Base-by-base conservation (phyloP, 2,888 invertebrate species). In the Tholera decimalis region DNA sequence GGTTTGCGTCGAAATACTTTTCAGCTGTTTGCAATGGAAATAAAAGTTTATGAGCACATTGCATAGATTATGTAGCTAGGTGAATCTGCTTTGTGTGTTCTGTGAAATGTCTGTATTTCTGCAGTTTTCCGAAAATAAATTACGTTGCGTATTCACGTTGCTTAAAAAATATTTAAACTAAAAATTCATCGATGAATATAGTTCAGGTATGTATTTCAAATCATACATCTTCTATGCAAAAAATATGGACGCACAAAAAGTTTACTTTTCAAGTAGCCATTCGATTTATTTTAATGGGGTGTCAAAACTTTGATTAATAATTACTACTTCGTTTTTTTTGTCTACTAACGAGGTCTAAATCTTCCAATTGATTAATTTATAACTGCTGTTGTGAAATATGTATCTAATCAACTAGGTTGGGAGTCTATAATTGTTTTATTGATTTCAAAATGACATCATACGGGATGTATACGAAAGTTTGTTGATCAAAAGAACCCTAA, bases 1-100 rank as follows among this genome's bases (percentile, higher is more conserved):
- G 83, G 84, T 89, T 88, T 85, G 83, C 82, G 81, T 79, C 22
- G 75, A 83, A 86, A 84, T 79, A 86, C 74, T 84, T 86, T 86
- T 80, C 83, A 84, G 80, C 73, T 81, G 83, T 83, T 85, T 82
- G 83, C 82, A 86, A 72, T 77, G 72, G 76, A 67, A 82, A 83
- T 82, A 77, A 77, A 79, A 65, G 44, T 67, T 65, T 66, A 77
- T 72, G 64, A 63, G 63, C 44, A 65, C 58, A 54, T 61, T 62
- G 49, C 70, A 60, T 69, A 73, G 58, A 46, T 50, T 63, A 63
- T 62, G 51, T 58, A 24, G 39, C n/a, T 55, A 37, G 57, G 54
- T 60, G 64, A 70, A 71, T 62, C 65, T 71, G 60, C 35, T 62
- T 64, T 73, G 64, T 64, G 65, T 67, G 58, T 77, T 67, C 41